Conservation (phyloP, 2,113 vertebrate genomes). For the Cyprinodon variegatus region DNA sequence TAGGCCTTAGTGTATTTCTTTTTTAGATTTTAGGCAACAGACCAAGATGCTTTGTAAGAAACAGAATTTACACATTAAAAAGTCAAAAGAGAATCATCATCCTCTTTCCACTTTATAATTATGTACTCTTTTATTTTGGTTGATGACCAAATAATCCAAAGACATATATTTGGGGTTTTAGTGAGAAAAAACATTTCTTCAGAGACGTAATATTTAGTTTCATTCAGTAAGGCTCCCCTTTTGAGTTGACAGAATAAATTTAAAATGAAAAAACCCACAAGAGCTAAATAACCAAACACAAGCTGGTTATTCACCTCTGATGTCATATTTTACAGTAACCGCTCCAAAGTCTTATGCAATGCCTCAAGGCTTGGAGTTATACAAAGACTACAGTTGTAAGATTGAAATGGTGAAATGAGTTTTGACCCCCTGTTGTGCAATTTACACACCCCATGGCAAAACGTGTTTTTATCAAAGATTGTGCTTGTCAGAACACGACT, state of each 20-base stretch:
- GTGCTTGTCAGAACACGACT: conserved; percentile 29
- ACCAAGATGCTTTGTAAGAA: background rate
- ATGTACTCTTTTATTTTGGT: too few species aligned
- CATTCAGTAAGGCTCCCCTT: background rate
- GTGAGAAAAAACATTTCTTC: background rate
- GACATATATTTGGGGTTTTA: background rate
- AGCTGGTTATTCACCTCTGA: conserved; percentile 14
- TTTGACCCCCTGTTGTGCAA: conserved; percentile 60
- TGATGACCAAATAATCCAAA: too few species aligned
- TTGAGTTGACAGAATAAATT: background rate
- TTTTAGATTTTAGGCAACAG: background rate
- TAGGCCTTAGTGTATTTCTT: background rate
- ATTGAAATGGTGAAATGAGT: conserved; percentile 55
- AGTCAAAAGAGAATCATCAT: too few species aligned
- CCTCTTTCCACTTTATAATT: too few species aligned
- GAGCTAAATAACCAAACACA: conserved; percentile 4
- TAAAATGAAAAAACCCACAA: background rate
- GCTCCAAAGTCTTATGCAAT: conserved; percentile 47
- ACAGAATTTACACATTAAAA: too few species aligned
- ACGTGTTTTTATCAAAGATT: conserved; percentile 19
- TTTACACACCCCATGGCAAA: conserved; percentile 24
- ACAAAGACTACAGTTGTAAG: conserved; percentile 37
- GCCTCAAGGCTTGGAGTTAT: conserved; percentile 19
- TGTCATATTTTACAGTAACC: conserved; percentile 26
- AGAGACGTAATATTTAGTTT: background rate